Evolutionary conservation across 2,113 vertebrate genomes (phyloP).

Genomic region (Mugil cephalus): DNA sequence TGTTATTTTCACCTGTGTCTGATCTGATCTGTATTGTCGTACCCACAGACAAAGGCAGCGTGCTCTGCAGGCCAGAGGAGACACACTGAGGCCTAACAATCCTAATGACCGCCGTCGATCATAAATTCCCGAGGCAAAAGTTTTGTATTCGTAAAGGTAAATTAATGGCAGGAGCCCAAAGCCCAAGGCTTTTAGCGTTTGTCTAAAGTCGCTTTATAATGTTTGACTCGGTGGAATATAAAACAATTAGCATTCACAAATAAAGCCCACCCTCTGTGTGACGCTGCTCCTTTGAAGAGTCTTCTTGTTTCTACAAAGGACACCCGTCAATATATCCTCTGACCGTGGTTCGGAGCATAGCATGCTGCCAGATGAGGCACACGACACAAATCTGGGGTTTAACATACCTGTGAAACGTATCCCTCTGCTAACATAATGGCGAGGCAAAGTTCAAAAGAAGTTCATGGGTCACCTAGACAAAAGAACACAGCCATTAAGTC

Average conservation of each 20-base stretch:
- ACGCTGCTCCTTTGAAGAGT: conserved; percentile 11
- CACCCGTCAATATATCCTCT: background rate
- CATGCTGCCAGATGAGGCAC: background rate
- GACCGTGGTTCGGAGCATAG: background rate
- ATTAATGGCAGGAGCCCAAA: conserved; percentile 30
- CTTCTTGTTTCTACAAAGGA: background rate
- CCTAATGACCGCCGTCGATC: background rate
- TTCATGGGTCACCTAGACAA: conserved; percentile 14
- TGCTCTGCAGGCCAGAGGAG: conserved; percentile 14
- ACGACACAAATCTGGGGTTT: background rate
- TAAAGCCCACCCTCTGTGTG: background rate
- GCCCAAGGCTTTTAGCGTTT: conserved; percentile 15
- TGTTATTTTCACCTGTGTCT: background rate
- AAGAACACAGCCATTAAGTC: conserved; percentile 6
- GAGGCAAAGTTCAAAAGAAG: background rate
- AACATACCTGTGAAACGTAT: too few species aligned
- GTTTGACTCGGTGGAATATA: conserved; percentile 10
- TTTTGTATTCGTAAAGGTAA: conserved; percentile 44
- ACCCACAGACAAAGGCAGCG: conserved; percentile 23
- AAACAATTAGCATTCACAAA: conserved; percentile 23
- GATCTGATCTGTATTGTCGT: background rate
- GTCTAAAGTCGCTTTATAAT: conserved; percentile 18
- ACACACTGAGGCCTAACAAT: conserved; percentile 2
- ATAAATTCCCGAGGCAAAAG: conserved; percentile 13
- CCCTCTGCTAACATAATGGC: background rate